Evolutionary conservation across 2,113 vertebrate genomes (phyloP), one percentile per base, ranked within the genome.

Genomic region (Hiodon tergisus): DNA sequence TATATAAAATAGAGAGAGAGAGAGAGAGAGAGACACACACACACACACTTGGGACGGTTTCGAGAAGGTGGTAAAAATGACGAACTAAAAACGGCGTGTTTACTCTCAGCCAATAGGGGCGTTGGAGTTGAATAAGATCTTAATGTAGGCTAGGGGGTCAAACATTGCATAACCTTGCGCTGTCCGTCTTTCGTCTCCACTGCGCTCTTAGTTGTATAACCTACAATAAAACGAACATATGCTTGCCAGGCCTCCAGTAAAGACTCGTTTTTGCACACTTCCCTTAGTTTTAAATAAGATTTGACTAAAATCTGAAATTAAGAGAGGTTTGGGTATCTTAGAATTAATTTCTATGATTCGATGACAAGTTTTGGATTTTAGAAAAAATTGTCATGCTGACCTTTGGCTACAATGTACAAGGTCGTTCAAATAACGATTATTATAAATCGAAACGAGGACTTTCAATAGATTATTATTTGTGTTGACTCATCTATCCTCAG

Each of bases 131-230:
- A 76, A 76, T 79, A 79, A 71, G 58, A 66, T 13, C 69, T 81
- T 80, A 54, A 87, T 81, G 84, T 81, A 81, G 83, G 85, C 82
- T 81, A 83, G 80, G 77, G 79, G 83, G 84, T 79, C 82, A 83
- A 84, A 83, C 82, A 82, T 88, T 87, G 81, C 84, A 83, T 89
- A 86, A 90, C 73, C 75, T 16, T 81, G 78, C 71, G 67, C 73
- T 57, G 3, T 76, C 51, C 53, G 72, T 71, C 61, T 67, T 31
- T 54, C 50, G 10, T 48, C 51, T 10, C 71, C 71, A 58, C 59
- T 52, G 59, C 55, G 57, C 31, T 14, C 66, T 10, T 13, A 77
- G 75, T 87, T 89, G 87, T 86, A 72, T 87, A 88, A 89, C 80
- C 10, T 70, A 82, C 65, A 80, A 80, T 77, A 78, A 69, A 76